Percentiles rank a stretch among this genome's conserved stretches.
Evolutionary conservation across 2,113 vertebrate species (phyloP).

Genomic region (Amblyornis subalaris): DNA sequence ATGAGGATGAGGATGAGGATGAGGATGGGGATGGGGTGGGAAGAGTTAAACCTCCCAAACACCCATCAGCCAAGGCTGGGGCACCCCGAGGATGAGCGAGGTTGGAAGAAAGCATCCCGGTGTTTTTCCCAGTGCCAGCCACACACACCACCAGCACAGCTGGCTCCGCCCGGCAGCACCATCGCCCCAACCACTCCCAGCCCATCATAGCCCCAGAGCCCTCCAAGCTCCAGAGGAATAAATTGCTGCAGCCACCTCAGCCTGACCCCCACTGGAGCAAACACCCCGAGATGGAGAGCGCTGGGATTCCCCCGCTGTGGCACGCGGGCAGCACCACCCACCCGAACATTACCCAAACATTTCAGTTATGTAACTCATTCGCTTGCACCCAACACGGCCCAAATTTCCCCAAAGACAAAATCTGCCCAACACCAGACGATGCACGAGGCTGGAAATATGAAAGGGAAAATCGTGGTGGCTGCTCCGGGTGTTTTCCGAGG

Average conservation of each 20-base stretch:
- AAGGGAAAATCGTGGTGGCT: background rate
- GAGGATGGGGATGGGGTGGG: background rate
- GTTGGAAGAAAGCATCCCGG: background rate
- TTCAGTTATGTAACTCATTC: background rate
- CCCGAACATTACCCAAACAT: background rate
- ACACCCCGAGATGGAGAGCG: rapidly evolving
- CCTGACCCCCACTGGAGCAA: background rate
- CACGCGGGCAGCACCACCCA: background rate
- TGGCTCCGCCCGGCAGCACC: background rate
- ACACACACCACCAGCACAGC: rapidly evolving
- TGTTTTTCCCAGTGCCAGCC: background rate
- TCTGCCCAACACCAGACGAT: background rate
- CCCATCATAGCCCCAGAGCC: background rate
- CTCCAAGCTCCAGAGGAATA: background rate
- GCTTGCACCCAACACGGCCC: background rate
- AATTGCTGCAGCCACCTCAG: background rate
- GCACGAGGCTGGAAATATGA: background rate
- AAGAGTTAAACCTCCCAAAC: background rate
- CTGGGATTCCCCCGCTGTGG: background rate
- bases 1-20: background rate
- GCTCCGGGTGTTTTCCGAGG: background rate
- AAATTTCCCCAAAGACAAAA: background rate
- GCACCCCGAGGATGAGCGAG: rapidly evolving
- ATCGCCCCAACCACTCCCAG: background rate
- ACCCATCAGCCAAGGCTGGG: background rate